Base-by-base conservation (phyloP, 2,888 invertebrate species). In the Zaprionus obscuricornis region DNA sequence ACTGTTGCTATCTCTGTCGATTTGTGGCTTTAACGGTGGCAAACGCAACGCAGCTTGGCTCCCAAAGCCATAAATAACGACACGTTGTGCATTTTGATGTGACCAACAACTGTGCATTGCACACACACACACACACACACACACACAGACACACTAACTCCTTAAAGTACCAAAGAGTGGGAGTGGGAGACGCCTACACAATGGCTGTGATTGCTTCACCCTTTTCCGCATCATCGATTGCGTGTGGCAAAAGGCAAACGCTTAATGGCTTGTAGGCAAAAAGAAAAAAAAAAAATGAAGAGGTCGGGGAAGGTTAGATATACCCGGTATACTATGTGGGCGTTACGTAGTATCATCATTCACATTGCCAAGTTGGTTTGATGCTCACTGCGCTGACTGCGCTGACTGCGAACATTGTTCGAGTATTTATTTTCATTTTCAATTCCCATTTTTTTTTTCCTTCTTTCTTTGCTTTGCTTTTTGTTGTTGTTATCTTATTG, bases 81-180 rank as follows among this genome's bases (percentile, higher is more conserved):
- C 78, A 82, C 78, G 78, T 67, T 85, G 70, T 85, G 79, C 83
- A 79, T 85, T 82, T 79, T 79, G 85, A 85, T 79, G 68, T 50
- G 66, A 36, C 58, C 47, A 52, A 55, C 55, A 50, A 20, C 20
- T 16, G 46, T n/a, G n/a, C n/a, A n/a, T n/a, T n/a, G n/a, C n/a
- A n/a, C n/a, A n/a, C n/a, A n/a, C n/a, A n/a, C n/a, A n/a, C n/a
- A n/a, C n/a, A n/a, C n/a, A n/a, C n/a, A n/a, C n/a, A n/a, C n/a
- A n/a, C n/a, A n/a, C n/a, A n/a, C n/a, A n/a, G n/a, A n/a, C n/a
- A n/a, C n/a, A n/a, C 26, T 13, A 57, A 43, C 24, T 33, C 31
- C 24, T 45, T 47, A 42, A 18, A 3, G 26, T 31, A 8, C 27
- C 8, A 4, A 27, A n/a, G 8, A n/a, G 8, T 27, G 8, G 8